A percentile compares a stretch with the other conserved stretches of the same genome.
phyloP scores from a whole-genome alignment of 1,140 invertebrate species.

The Bombus pyrosoma region DNA sequence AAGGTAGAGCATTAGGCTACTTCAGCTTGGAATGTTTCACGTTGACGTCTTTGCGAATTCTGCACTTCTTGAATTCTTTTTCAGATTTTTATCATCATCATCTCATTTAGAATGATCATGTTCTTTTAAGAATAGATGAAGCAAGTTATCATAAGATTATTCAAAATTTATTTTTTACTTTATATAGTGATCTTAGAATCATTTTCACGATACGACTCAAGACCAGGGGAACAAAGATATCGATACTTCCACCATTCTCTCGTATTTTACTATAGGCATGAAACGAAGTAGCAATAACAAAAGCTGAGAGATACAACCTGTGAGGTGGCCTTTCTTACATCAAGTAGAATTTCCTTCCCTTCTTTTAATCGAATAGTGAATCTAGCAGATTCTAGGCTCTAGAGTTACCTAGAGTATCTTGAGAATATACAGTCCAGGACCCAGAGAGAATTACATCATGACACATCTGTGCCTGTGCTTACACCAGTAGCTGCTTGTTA shows the following conservation, averaged over 20 bases:
- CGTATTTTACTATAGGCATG: not conserved
- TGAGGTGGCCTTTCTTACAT: too few species aligned
- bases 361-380: not conserved
- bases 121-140: not conserved
- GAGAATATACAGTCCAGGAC: not conserved
- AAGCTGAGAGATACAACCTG: not conserved
- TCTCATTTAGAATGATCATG: not conserved
- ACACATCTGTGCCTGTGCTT: constrained; percentile 47
- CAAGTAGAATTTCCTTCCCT: not conserved
- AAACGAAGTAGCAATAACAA: not conserved
- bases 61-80: constrained; percentile 21
- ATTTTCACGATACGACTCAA: not conserved
- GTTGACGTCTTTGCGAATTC: constrained; percentile 12
- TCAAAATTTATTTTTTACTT: not conserved
- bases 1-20: constrained; percentile 52
- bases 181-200: not conserved
- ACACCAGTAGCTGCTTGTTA: constrained; percentile 67
- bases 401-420: not conserved
- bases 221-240: not conserved
- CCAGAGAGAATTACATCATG: constrained; percentile 16
- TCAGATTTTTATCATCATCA: not conserved
- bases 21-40: constrained; percentile 47
- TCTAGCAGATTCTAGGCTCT: not conserved
- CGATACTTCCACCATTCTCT: not conserved
- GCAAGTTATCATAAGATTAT: not conserved